Evolutionary conservation across 2,797 vertebrate genomes (phyloP).

Genomic region (Melanotaenia boesemani): DNA sequence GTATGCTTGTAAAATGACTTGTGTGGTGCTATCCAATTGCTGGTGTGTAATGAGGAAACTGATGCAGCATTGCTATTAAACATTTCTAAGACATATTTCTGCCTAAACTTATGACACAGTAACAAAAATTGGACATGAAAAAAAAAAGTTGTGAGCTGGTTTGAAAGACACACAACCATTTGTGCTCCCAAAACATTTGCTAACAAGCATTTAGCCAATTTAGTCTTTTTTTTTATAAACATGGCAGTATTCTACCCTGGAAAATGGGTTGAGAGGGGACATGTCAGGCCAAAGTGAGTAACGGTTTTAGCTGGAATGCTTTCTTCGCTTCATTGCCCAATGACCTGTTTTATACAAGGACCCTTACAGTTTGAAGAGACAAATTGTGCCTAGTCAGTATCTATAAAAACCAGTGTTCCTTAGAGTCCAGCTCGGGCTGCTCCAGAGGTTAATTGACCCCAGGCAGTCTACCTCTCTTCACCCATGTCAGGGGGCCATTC

Average conservation of each 20-base stretch:
- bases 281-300: conserved; percentile 30
- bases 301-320: conserved; percentile 42
- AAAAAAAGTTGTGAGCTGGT: neutral
- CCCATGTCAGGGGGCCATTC: conserved; percentile 49
- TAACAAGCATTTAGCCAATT: neutral
- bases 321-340: conserved; percentile 57
- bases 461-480: conserved; percentile 51
- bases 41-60: neutral
- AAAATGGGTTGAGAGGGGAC: neutral
- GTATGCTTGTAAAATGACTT: too few relatives aligned
- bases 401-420: conserved; percentile 71
- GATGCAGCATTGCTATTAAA: neutral
- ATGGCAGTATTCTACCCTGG: neutral
- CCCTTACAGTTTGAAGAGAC: conserved; percentile 49
- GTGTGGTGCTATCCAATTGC: neutral
- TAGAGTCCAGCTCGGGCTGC: conserved; percentile 45
- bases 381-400: conserved; percentile 69
- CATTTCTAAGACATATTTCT: neutral
- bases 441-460: conserved; percentile 73
- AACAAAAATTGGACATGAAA: neutral
- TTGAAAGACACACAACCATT: neutral
- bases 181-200: neutral
- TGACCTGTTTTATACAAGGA: conserved; percentile 74
- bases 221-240: neutral
- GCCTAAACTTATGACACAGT: neutral